phyloP scores from a whole-genome alignment of 2,797 vertebrate genomes.

The Mus spretus region DNA sequence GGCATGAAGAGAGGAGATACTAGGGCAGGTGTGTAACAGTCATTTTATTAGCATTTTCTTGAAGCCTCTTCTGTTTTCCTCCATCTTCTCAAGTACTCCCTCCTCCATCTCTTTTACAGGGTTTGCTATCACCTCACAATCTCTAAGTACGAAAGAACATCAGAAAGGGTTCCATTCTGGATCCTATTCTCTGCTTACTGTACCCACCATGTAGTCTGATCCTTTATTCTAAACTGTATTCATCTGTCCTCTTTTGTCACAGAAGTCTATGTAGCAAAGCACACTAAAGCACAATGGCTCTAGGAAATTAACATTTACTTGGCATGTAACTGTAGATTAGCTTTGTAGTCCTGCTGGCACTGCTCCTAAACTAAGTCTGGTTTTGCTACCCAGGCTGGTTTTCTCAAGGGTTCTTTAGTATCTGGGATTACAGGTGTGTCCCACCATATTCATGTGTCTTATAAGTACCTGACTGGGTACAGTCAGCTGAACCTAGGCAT shows the following conservation, averaged over 20 bases:
- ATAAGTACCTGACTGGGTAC: background rate
- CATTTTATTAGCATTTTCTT: conserved; percentile 1
- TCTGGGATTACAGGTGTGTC: background rate
- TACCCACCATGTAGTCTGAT: background rate
- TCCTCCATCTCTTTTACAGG: conserved; percentile 1
- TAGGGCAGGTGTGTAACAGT: background rate
- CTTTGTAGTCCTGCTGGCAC: background rate
- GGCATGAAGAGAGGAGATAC: background rate
- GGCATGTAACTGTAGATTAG: background rate
- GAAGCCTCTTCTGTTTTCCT: background rate
- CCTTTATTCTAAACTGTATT: background rate
- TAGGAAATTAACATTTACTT: background rate
- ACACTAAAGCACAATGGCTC: background rate
- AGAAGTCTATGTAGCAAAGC: background rate
- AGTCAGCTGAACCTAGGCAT: too few species aligned
- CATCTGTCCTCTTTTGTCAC: background rate
- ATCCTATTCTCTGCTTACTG: background rate
- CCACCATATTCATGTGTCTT: background rate
- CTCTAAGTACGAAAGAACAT: background rate
- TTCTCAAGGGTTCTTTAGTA: background rate
- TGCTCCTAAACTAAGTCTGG: background rate
- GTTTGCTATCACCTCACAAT: background rate
- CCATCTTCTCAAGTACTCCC: background rate
- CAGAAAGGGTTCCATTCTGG: background rate
- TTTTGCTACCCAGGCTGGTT: background rate